A percentile compares a stretch with the other conserved stretches of the same genome.
These are phyloP conservation scores for Falco novaeseelandiae DNA, from an alignment of 2,797 vertebrate species.

Conservation along the genomic window DNA sequence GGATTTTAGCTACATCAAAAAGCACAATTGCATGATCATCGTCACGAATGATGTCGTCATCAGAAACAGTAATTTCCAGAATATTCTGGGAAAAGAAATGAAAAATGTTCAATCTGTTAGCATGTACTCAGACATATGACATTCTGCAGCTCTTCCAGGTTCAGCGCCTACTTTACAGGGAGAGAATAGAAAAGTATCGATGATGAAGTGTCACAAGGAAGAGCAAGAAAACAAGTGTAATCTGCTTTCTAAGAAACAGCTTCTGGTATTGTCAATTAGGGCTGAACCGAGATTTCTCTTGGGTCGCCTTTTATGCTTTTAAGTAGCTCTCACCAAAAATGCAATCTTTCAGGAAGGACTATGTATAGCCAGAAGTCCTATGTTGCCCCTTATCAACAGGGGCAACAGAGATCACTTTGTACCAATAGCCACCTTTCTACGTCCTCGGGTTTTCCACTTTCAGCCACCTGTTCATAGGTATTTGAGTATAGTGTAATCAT, in stretches of 20 bases:
- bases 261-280: neutral
- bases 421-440: neutral
- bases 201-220: neutral
- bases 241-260: neutral
- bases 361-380: neutral
- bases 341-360: neutral
- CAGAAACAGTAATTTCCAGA: constrained; percentile 82
- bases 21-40: constrained; percentile 77
- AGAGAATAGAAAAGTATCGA: neutral
- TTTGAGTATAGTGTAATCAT: neutral
- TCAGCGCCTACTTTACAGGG: neutral
- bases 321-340: neutral
- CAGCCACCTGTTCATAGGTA: neutral
- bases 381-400: neutral
- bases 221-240: neutral
- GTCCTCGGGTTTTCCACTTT: neutral
- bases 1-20: constrained; percentile 81
- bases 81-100: constrained; percentile 76
- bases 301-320: neutral
- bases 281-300: neutral
- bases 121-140: neutral
- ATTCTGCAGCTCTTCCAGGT: neutral
- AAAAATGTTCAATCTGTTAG: neutral
- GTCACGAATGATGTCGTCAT: constrained; percentile 72
- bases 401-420: neutral